Conservation (phyloP, 2,888 invertebrate species). For the Diarsia brunnea region DNA sequence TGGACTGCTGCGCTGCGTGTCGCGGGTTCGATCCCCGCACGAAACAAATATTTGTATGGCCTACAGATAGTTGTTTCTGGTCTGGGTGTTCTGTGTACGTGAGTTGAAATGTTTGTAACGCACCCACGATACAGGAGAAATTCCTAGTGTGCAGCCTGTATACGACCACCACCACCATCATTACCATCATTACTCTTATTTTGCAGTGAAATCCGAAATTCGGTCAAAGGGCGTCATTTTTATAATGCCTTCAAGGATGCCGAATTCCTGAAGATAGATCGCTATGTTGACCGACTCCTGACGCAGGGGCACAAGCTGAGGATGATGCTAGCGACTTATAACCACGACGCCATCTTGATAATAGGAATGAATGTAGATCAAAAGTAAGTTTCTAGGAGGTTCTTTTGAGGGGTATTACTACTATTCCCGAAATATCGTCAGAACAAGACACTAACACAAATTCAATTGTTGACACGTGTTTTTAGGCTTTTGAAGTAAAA, state of each 20-base stretch:
- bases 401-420: no score
- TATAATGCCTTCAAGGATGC: conserved; percentile 66
- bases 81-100: no score
- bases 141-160: no score
- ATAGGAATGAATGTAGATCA: conserved; percentile 53
- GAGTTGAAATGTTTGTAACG: no score
- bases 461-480: background rate
- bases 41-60: no score
- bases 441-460: background rate
- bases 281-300: conserved; percentile 72
- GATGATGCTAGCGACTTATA: conserved; percentile 63
- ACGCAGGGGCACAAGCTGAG: conserved; percentile 71
- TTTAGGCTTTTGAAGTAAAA: background rate
- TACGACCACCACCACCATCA: no score
- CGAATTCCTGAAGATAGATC: conserved; percentile 68
- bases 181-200: no score
- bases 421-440: background rate
- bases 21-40: no score
- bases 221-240: conserved; percentile 44
- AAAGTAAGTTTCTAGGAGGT: conserved; percentile 41
- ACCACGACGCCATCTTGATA: conserved; percentile 62
- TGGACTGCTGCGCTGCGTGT: no score
- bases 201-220: no score
- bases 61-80: no score
- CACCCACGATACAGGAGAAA: no score